Evolutionary conservation across 53 echinoderm and acorn worm species (phyloP), one percentile per base, ranked within the genome.

Genomic region (Astropecten irregularis): DNA sequence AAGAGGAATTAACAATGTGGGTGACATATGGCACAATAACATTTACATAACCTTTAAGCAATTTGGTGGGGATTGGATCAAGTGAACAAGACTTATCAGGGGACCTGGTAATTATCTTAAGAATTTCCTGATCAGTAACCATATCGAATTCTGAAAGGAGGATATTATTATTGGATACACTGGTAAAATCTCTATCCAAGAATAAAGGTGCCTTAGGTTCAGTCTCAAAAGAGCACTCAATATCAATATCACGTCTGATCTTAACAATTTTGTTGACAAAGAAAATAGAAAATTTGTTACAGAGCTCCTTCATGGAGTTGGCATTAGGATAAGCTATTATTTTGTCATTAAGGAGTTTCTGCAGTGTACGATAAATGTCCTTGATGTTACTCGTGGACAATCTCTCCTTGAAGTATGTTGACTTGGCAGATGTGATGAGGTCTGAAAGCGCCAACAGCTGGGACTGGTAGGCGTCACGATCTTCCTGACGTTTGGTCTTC

Each of bases 11-110:
- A 53, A 73, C 30, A 16, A 77, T 56, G 37, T 36, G n/a, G 32
- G 76, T 76, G 48, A 76, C 36, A 36, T 42, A 77, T 21, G 77
- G 57, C 22, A 34, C 50, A 57, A 77, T 14, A 1, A 36, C 13
- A 10, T 77, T 16, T 26, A 21, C 22, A n/a, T n/a, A n/a, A n/a
- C n/a, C n/a, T n/a, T n/a, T n/a, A n/a, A n/a, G n/a, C n/a, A n/a
- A n/a, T n/a, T n/a, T n/a, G n/a, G n/a, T n/a, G n/a, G n/a, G n/a
- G n/a, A n/a, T n/a, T n/a, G n/a, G n/a, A n/a, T n/a, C n/a, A n/a
- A n/a, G n/a, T n/a, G n/a, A n/a, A n/a, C n/a, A n/a, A n/a, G n/a
- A n/a, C n/a, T n/a, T n/a, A n/a, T n/a, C n/a, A n/a, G n/a, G n/a
- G n/a, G n/a, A n/a, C n/a, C n/a, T n/a, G n/a, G n/a, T n/a, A n/a